Conservation (phyloP, 2,888 invertebrate species). For the Plebejus melissa region DNA sequence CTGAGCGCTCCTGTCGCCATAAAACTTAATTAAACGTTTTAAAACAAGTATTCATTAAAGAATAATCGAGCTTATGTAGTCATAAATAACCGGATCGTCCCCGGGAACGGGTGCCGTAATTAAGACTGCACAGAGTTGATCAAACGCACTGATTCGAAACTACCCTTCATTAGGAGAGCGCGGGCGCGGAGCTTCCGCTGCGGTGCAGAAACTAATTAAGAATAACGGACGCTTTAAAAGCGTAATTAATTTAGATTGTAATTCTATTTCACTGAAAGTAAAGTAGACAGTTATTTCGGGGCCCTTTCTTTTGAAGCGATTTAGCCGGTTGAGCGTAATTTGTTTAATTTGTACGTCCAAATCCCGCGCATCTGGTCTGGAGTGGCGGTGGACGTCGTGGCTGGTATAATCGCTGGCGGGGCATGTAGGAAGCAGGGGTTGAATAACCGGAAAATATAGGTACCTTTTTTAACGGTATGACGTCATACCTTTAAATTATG, state of each 20-base stretch:
- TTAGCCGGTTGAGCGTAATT: conserved; percentile 73
- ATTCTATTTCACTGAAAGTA: conserved; percentile 78
- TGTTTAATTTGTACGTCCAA: conserved; percentile 72
- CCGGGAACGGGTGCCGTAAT: conserved; percentile 77
- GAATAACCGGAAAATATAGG: too few species aligned
- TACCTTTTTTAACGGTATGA: too few species aligned
- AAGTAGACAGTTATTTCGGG: conserved; percentile 79
- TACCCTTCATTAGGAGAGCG: conserved; percentile 78
- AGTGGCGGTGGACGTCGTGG: neutral
- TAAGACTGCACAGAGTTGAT: conserved; percentile 80
- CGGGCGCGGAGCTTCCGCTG: conserved; percentile 69
- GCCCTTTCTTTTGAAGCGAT: conserved; percentile 76
- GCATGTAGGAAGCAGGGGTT: conserved; percentile 46
- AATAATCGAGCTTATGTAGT: conserved; percentile 81
- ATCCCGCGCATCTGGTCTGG: neutral
- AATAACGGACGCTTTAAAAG: conserved; percentile 80
- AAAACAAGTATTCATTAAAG: conserved; percentile 81
- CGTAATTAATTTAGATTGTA: conserved; percentile 80
- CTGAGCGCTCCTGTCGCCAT: conserved; percentile 75
- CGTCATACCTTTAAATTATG: too few species aligned
- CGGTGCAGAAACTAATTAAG: conserved; percentile 80
- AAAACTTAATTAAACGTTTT: conserved; percentile 81
- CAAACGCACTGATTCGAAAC: conserved; percentile 80
- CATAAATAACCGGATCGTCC: conserved; percentile 80
- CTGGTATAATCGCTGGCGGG: conserved; percentile 24